Conservation (phyloP, 1,140 invertebrate species). For the Wasmannia auropunctata region DNA sequence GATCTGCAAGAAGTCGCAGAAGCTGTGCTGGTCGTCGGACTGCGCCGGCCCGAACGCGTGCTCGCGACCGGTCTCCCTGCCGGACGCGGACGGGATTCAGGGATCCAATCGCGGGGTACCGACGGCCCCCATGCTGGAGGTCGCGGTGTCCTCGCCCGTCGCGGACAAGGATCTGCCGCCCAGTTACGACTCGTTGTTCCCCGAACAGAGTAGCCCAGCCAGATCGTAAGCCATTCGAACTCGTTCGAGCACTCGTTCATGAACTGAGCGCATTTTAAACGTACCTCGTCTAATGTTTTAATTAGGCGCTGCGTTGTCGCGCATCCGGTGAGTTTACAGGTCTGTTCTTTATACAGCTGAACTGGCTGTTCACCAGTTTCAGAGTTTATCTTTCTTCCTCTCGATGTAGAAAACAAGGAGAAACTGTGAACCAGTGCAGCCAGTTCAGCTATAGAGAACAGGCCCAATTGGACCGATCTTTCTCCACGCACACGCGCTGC, state of each 20-base stretch:
- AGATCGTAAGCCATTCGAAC: constrained; percentile 67
- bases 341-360: too few relatives aligned
- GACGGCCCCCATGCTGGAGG: constrained; percentile 81
- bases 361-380: too few relatives aligned
- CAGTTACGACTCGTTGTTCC: constrained; percentile 84
- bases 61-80: constrained; percentile 36
- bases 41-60: constrained; percentile 77
- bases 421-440: too few relatives aligned
- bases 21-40: constrained; percentile 82
- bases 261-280: constrained; percentile 29
- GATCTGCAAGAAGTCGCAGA: constrained; percentile 80
- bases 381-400: too few relatives aligned
- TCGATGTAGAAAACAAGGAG: too few relatives aligned
- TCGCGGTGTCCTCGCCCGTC: constrained; percentile 73
- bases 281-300: constrained; percentile 80
- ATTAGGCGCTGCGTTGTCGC: constrained; percentile 73
- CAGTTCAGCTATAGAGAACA: too few relatives aligned
- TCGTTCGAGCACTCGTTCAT: constrained; percentile 18
- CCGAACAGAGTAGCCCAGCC: constrained; percentile 75
- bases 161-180: constrained; percentile 83
- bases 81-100: constrained; percentile 40
- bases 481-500: not conserved
- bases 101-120: constrained; percentile 67
- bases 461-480: not conserved
- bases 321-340: constrained; percentile 24